A percentile compares a stretch with the other conserved stretches of the same genome.
Evolutionary conservation across 2,797 vertebrate species (phyloP).

Genomic region (Taenioides sp.): DNA sequence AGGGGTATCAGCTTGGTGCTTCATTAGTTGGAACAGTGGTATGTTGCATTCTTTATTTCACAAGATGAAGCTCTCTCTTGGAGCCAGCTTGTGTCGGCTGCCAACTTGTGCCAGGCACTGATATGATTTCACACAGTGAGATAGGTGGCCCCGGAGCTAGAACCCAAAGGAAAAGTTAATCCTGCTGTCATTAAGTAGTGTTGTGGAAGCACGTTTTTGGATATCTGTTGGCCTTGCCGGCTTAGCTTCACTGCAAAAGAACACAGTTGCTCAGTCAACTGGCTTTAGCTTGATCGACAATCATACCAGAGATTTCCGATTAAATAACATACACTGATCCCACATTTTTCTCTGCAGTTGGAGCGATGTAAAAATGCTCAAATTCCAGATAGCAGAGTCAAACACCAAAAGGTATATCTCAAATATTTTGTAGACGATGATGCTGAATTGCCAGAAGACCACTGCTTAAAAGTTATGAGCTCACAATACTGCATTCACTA

Average conservation of each 20-base stretch:
- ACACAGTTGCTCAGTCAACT: slow-evolving; percentile 30
- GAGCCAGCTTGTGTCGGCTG: slow-evolving; percentile 40
- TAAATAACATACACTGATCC: slow-evolving; percentile 12
- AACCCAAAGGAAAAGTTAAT: slow-evolving; percentile 56
- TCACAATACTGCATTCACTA: background rate
- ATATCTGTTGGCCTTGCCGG: slow-evolving; percentile 29
- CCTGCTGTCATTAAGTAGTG: slow-evolving; percentile 56
- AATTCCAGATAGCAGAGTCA: too few species aligned
- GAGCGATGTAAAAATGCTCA: background rate
- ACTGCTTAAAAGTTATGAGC: background rate
- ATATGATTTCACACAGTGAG: slow-evolving; percentile 56
- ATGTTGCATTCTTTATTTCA: slow-evolving; percentile 38
- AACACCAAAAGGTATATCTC: too few species aligned
- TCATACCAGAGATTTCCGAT: slow-evolving; percentile 24
- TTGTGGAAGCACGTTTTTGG: slow-evolving; percentile 30
- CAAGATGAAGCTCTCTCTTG: slow-evolving; percentile 32
- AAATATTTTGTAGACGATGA: background rate
- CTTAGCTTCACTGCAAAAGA: slow-evolving; percentile 38
- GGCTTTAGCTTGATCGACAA: slow-evolving; percentile 25
- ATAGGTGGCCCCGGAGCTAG: slow-evolving; percentile 48
- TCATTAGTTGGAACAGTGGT: slow-evolving; percentile 38
- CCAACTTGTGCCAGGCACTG: slow-evolving; percentile 38
- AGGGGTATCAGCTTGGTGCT: slow-evolving; percentile 24
- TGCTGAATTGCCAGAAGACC: background rate
- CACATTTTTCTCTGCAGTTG: background rate